Percentiles rank a stretch among this genome's conserved stretches.
Evolutionary conservation across 2,888 invertebrate species (phyloP).

Genomic region (Papilio gigon): DNA sequence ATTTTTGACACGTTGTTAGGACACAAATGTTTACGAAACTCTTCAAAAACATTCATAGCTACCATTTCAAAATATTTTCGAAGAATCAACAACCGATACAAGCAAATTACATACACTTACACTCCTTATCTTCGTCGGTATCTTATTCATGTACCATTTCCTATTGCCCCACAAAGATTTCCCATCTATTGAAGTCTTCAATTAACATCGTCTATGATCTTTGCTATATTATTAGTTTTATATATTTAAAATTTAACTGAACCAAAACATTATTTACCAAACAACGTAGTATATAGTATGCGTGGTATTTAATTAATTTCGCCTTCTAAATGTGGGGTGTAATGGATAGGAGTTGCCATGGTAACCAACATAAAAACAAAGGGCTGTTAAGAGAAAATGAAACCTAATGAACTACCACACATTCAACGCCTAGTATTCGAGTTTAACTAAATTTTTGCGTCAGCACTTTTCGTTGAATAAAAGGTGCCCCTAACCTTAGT

Average conservation of each 20-base stretch:
- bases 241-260: not conserved
- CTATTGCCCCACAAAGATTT: too few species aligned
- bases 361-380: slow-evolving; percentile 39
- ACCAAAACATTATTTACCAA: not conserved
- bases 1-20: slow-evolving; percentile 1
- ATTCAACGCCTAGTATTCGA: not conserved
- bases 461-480: not conserved
- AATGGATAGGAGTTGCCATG: slow-evolving; percentile 30
- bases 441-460: not conserved
- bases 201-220: not conserved
- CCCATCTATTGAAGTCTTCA: too few species aligned
- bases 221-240: not conserved
- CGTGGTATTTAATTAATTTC: not conserved
- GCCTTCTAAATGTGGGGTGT: slow-evolving; percentile 2
- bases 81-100: not conserved
- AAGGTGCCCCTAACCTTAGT: not conserved
- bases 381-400: slow-evolving; percentile 21
- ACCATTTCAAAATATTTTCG: not conserved
- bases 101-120: not conserved
- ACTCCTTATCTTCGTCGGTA: too few species aligned
- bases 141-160: too few species aligned
- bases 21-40: not conserved
- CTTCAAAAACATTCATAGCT: not conserved
- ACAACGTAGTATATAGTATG: not conserved
- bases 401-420: not conserved